phyloP scores from a whole-genome alignment of 2,113 vertebrate genomes.

The Upupa epops region DNA sequence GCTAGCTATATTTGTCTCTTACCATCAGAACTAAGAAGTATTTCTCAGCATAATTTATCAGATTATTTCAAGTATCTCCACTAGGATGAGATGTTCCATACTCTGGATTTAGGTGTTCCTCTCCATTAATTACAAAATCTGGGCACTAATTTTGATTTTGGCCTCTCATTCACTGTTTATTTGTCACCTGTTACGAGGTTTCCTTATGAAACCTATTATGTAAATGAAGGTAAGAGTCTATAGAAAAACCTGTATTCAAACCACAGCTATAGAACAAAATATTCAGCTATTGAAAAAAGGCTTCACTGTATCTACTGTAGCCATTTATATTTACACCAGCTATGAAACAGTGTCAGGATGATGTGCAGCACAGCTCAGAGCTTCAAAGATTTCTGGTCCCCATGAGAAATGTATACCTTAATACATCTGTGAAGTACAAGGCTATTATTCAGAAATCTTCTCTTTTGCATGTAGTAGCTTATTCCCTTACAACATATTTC shows the following conservation, averaged over 20 bases:
- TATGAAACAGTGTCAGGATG: background rate
- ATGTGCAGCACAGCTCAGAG: background rate
- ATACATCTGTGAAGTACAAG: background rate
- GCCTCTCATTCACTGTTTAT: background rate
- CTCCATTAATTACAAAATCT: background rate
- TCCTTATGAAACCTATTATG: background rate
- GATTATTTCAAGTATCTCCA: background rate
- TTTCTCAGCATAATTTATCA: background rate
- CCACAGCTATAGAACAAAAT: background rate
- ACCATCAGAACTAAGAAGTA: background rate
- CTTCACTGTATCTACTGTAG: background rate
- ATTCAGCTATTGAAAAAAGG: background rate
- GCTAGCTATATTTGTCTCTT: background rate
- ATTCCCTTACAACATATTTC: constrained; percentile 5
- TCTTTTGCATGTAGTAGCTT: constrained; percentile 14
- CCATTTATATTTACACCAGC: background rate
- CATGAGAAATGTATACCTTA: background rate
- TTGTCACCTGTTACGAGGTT: background rate
- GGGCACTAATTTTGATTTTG: background rate
- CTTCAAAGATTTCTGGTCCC: background rate
- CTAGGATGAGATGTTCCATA: background rate
- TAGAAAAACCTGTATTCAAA: background rate
- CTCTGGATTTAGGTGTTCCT: background rate
- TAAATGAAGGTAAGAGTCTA: background rate
- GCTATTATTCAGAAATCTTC: background rate